Base-by-base conservation (phyloP, 53 echinoderm and acorn worm genomes). In the Holothuria scabra region DNA sequence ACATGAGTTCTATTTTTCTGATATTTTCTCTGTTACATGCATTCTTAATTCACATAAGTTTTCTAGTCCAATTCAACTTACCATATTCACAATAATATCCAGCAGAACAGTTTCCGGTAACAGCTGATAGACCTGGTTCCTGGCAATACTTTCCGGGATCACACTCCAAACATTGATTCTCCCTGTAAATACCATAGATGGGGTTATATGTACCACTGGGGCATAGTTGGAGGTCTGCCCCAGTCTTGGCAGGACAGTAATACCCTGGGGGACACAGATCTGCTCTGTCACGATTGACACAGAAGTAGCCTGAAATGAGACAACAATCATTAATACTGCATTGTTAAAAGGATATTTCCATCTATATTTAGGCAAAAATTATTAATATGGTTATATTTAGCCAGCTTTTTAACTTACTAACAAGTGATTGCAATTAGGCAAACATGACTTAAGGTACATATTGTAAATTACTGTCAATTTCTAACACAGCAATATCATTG, bases 211-310 rank as follows among this genome's bases (percentile, higher is more conserved):
- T 97, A 4, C 97, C 97, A 26, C 84, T 79, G 8, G 97, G 97
- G 66, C 97, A 97, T 30, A 92, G 86, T 21, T 83, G 85, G 7
- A 94, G 89, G 84, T 94, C 92, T n/a, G 92, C 97, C 33, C 97
- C 97, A 22, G 97, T 97, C 76, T 90, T 90, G 62, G 90, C 86
- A 20, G 97, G 94, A 52, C 97, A 97, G 85, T 87, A 97, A 86
- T 92, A 90, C 61, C 97, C 97, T 4, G 94, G 92, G n/a, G 90
- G 94, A 78, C 97, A 97, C 3, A 86, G 90, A 90, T 97, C 97
- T 48, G 97, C 97, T 5, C 94, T 85, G 90, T 94, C 92, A 8
- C 97, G 88, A 74, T 94, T 94, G 75, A 97, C 94, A 74, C 97
- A 97, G 82, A 94, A 97, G 84, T 91, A 88, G 56, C 93, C 97